Conservation (phyloP, 1,140 invertebrate species). For the Calephelis nemesis region DNA sequence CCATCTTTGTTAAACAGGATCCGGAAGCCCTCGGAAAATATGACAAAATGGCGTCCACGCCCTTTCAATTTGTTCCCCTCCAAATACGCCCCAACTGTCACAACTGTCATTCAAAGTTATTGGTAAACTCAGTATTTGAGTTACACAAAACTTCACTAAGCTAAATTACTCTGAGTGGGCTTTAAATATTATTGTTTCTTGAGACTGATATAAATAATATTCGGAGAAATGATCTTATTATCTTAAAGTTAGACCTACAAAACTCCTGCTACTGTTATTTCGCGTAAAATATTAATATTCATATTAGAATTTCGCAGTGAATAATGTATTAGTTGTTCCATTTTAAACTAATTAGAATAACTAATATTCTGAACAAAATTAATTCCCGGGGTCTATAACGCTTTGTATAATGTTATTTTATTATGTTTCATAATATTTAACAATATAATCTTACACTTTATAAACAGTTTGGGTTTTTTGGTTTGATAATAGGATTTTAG, state of each 20-base stretch:
- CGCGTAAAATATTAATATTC: slow-evolving; percentile 2
- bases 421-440: too few species aligned
- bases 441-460: too few species aligned
- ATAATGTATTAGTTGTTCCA: background rate
- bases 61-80: slow-evolving; percentile 36
- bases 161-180: slow-evolving; percentile 26
- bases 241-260: slow-evolving; percentile 11
- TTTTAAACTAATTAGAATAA: background rate
- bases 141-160: slow-evolving; percentile 22
- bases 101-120: slow-evolving; percentile 45
- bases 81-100: slow-evolving; percentile 43
- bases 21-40: slow-evolving; percentile 31
- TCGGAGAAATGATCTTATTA: background rate
- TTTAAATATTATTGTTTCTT: slow-evolving; percentile 5
- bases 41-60: slow-evolving; percentile 44
- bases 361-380: too few species aligned
- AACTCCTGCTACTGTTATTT: slow-evolving; percentile 7
- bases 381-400: too few species aligned
- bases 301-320: background rate
- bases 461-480: too few species aligned
- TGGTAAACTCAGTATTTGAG: slow-evolving; percentile 30
- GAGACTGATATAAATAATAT: background rate
- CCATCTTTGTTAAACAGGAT: slow-evolving; percentile 27
- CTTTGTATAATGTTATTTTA: too few species aligned
- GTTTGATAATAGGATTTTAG: too few species aligned